Percentiles rank a stretch among this genome's conserved stretches.
These are phyloP conservation scores for Nymphalis urticae DNA, from an alignment of 2,888 invertebrate species.

Conservation along the genomic window DNA sequence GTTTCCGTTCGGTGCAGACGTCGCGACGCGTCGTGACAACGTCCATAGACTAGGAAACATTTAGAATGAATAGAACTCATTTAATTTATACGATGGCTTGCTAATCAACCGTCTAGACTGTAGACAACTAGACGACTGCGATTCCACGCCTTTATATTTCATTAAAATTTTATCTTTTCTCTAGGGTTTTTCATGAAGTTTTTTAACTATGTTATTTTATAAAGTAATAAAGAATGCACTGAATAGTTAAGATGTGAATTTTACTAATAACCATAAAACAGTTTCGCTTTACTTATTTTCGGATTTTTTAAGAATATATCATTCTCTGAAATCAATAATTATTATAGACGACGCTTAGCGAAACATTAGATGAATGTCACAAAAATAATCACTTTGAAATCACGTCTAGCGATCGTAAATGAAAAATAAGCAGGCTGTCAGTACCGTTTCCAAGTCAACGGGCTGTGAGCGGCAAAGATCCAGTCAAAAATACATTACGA, in stretches of 20 bases:
- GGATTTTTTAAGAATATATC: no score
- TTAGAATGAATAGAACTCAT: constrained; percentile 28
- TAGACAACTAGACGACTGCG: constrained; percentile 21
- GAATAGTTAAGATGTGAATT: no score
- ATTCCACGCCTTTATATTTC: constrained; percentile 10
- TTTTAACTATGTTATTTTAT: not conserved
- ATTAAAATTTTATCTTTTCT: constrained; percentile 3
- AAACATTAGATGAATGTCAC: no score
- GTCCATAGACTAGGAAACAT: constrained; percentile 22
- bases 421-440: constrained; percentile 19
- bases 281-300: no score
- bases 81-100: constrained; percentile 27
- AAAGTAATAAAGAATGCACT: no score
- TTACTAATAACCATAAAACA: no score
- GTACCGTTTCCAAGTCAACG: constrained; percentile 49
- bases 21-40: constrained; percentile 1
- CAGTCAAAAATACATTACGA: constrained; percentile 50
- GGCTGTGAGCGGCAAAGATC: constrained; percentile 46
- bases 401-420: constrained; percentile 1
- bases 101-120: constrained; percentile 28
- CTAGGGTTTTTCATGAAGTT: constrained; percentile 1
- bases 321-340: no score
- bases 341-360: no score
- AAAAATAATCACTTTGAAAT: not conserved
- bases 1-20: constrained; percentile 3